phyloP scores from a whole-genome alignment of 2,888 invertebrate genomes.

The Drosophila macrothrix region DNA sequence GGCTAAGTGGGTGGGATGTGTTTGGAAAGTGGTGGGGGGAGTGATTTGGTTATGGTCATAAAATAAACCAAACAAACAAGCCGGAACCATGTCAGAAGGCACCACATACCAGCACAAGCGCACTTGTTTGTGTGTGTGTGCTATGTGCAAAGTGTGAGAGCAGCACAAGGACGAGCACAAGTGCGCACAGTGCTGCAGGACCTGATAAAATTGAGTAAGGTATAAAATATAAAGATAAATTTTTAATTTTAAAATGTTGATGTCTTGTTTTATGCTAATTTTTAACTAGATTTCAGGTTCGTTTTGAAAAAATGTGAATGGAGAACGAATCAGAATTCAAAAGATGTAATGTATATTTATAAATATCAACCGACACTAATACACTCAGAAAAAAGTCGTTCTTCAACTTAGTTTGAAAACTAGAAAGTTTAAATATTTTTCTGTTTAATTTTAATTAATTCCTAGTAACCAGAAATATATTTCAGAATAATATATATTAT shows the following conservation, averaged over 20 bases:
- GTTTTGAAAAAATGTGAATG: background rate
- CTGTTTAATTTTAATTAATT: background rate
- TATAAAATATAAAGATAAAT: background rate
- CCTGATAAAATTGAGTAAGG: background rate
- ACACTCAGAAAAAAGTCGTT: background rate
- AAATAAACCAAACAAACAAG: conserved; percentile 84
- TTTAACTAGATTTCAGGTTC: background rate
- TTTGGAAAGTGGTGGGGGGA: conserved; percentile 24
- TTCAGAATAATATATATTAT: background rate
- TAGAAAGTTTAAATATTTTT: background rate
- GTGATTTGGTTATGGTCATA: conserved; percentile 81
- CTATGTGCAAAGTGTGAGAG: conserved; percentile 13
- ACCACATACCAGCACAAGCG: conserved; percentile 52
- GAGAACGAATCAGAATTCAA: background rate
- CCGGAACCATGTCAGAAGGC: conserved; percentile 82
- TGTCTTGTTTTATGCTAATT: background rate
- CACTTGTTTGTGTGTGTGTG: conserved; percentile 29
- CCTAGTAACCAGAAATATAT: background rate
- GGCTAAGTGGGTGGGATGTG: conserved; percentile 16
- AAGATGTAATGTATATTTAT: background rate
- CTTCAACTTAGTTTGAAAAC: background rate
- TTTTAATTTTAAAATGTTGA: background rate
- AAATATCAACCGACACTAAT: background rate
- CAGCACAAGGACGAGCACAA: conserved; percentile 51
- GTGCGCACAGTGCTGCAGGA: conserved; percentile 39